Evolutionary conservation across 2,888 invertebrate genomes (phyloP).

Genomic region (Oligia strigilis): DNA sequence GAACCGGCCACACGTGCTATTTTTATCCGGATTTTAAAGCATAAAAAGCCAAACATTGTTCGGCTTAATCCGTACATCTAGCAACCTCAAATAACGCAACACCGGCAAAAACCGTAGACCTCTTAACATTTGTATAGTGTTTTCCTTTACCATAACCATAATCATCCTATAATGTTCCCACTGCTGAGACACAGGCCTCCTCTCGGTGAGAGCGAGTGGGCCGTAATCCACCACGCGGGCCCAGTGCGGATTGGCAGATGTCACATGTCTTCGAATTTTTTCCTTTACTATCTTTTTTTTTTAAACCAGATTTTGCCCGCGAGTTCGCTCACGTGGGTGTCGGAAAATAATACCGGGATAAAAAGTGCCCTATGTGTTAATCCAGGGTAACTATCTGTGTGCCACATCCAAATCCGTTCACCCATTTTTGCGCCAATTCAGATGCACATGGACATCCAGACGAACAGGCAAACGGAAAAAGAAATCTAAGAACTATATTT

Average conservation of each 20-base stretch:
- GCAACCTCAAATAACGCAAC: constrained; percentile 28
- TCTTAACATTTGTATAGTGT: constrained; percentile 9
- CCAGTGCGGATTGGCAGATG: too few relatives aligned
- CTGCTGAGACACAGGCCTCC: too few relatives aligned
- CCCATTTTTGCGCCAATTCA: neutral
- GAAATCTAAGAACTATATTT: neutral
- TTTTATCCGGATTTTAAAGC: constrained; percentile 31
- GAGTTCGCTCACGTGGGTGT: neutral
- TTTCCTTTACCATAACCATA: too few relatives aligned
- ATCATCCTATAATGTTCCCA: too few relatives aligned
- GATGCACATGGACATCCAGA: neutral
- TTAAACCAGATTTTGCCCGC: neutral
- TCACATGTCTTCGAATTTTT: neutral
- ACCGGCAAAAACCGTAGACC: constrained; percentile 18
- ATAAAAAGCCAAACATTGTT: constrained; percentile 40
- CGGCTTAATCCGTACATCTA: constrained; percentile 41
- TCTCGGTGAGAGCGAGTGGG: too few relatives aligned
- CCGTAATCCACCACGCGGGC: too few relatives aligned
- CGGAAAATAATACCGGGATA: neutral
- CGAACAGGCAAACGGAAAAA: neutral
- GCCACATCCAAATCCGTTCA: neutral
- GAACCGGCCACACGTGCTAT: constrained; percentile 31
- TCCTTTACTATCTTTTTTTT: constrained; percentile 6
- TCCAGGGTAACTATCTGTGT: neutral
- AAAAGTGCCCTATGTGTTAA: neutral